Base-by-base conservation (phyloP, 2,888 invertebrate genomes). In the Teleiodes luculella region DNA sequence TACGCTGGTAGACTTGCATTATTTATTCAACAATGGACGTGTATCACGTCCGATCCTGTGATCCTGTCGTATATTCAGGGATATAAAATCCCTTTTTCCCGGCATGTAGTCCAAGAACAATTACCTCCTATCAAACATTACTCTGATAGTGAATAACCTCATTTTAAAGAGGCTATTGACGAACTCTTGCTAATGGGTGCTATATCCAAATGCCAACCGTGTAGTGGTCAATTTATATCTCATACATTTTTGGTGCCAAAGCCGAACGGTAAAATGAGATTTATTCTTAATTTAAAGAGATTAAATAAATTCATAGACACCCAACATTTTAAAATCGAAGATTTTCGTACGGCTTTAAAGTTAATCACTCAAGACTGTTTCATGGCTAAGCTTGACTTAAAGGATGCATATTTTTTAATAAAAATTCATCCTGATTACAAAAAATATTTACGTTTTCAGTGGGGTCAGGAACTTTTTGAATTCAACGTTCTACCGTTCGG, bases 281-380 rank as follows among this genome's bases (percentile, higher is more conserved):
- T 52, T 14, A 52, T 52, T 13, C 35, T 52, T 35, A 57, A 57
- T 31, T 31, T 52, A 39, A 54, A 55, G 39, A 11, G 14, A 1
- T 41, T 46, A 37, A 57, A 55, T 24, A 49, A 49, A 53, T 49
- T 55, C 31, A 57, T 61, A 8, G 13, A 52, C 7, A 58, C 57
- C 1, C 13, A 47, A 8, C 61, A 61, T 46, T 61, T 57, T 39
- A 59, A 58, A 51, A 11, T 59, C 6, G 57, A 61, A 35, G 57
- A 60, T 36, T 31, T 60, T 1, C 35, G 58, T 13, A 60, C 58
- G 10, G 49, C 48, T 10, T 5, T 55, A 8, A 59, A 59, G 33
- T 30, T 57, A 6, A 39, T 59, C 28, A 43, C 49, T 3, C 41
- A 52, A 54, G 30, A 57, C 20, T 51, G 31, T 48, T 57, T 13